Conservation (phyloP, 2,113 vertebrate genomes). For the Gorsachius goisagi region DNA sequence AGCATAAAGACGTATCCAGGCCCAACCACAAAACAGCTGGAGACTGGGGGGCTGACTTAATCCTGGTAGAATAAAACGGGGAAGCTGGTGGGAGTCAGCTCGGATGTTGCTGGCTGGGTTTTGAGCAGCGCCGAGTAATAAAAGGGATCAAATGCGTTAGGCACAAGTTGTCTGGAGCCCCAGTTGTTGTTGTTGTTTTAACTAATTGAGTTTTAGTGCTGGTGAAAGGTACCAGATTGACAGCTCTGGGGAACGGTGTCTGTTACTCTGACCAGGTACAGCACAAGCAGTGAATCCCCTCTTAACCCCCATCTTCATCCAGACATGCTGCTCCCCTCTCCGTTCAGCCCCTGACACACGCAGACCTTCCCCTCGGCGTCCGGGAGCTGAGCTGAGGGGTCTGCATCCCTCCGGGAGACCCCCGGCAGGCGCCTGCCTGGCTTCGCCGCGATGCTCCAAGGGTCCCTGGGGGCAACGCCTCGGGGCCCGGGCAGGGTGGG, state of each 20-base stretch:
- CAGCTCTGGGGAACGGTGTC: conserved; percentile 18
- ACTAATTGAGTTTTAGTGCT: conserved; percentile 60
- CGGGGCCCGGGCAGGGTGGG: background rate
- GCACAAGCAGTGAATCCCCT: background rate
- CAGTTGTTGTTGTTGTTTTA: conserved; percentile 54
- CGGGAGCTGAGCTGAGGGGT: background rate
- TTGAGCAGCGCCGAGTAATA: conserved; percentile 38
- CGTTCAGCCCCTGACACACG: background rate
- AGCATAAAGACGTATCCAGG: conserved; percentile 59
- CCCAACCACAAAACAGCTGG: conserved; percentile 64
- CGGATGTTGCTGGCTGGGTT: conserved; percentile 39
- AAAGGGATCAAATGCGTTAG: conserved; percentile 50
- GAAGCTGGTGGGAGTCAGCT: conserved; percentile 50
- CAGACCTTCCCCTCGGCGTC: background rate
- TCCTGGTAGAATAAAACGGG: conserved; percentile 52
- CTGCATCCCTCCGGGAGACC: background rate
- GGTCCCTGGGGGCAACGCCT: background rate
- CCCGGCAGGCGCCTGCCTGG: background rate
- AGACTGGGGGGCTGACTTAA: conserved; percentile 38
- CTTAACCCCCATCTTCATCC: conserved; percentile 14
- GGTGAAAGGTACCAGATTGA: conserved; percentile 51
- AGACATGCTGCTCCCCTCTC: background rate
- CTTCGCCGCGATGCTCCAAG: background rate
- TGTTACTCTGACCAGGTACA: conserved; percentile 25
- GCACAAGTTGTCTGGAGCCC: conserved; percentile 48